A percentile compares a stretch with the other conserved stretches of the same genome.
Evolutionary conservation across 2,888 invertebrate genomes (phyloP).

Genomic region (Diaprepes abbreviatus): DNA sequence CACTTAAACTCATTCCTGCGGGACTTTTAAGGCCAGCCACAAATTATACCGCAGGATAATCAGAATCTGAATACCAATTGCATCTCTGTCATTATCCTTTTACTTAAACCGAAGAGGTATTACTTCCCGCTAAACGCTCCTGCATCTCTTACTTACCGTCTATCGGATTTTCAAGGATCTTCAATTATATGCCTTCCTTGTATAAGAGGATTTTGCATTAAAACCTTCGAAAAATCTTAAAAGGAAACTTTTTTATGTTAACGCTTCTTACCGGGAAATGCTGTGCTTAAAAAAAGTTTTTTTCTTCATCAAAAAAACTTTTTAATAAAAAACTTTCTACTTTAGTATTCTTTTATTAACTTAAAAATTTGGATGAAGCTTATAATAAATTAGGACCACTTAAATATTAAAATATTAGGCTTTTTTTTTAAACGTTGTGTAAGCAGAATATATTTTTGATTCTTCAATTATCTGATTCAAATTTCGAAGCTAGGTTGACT

Average conservation of each 20-base stretch:
- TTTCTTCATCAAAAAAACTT: too few relatives aligned
- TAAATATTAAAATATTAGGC: too few relatives aligned
- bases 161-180: not conserved
- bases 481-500: too few relatives aligned
- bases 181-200: not conserved
- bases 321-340: too few relatives aligned
- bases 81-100: slow-evolving; percentile 37
- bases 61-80: slow-evolving; percentile 39
- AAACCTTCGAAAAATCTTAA: not conserved
- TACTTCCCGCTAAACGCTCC: slow-evolving; percentile 10
- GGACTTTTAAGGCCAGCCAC: slow-evolving; percentile 34
- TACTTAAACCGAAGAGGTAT: slow-evolving; percentile 29
- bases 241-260: not conserved
- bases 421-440: too few relatives aligned
- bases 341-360: too few relatives aligned
- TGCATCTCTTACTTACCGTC: not conserved
- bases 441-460: too few relatives aligned
- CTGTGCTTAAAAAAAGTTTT: too few relatives aligned
- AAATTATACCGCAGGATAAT: slow-evolving; percentile 35
- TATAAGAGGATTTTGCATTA: not conserved
- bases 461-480: too few relatives aligned
- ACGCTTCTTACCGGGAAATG: too few relatives aligned
- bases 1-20: slow-evolving; percentile 23
- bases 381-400: too few relatives aligned
- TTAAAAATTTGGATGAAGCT: too few relatives aligned